Base-by-base conservation (phyloP, 35 echinoderm and acorn worm genomes). In the Eucidaris tribuloides region DNA sequence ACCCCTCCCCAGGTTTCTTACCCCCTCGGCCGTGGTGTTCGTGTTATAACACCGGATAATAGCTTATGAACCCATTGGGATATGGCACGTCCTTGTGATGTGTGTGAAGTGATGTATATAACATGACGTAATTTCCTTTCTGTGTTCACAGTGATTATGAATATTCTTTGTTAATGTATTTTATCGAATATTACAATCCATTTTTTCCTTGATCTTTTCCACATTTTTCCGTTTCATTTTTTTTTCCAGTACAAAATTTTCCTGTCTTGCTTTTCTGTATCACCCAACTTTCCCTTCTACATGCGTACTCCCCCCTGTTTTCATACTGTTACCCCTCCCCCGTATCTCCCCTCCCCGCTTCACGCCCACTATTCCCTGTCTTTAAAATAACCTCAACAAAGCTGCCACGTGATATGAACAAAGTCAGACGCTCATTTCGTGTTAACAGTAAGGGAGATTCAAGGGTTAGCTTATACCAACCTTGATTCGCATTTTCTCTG, bases 401-500 rank as follows among this genome's bases (percentile, higher is more conserved):
- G 89, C 71, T 92, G 89, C 83, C 83, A 86, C 45, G 30, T 46
- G 83, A 83, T 86, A 38, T 82, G 85, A 77, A 81, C 54, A 61
- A 66, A 60, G 6, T 33, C 65, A 28, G 49, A 36, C 9, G 76
- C 89, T 25, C 77, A 81, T 86, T 92, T 92, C 86, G 89, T 92
- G 82, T 92, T 92, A 80, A 81, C 84, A 68, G 41, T 59, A 92
- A 92, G 65, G 83, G 83, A n/a, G n/a, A n/a, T 20, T 85, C 83
- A 74, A 92, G 89, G 89, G 85, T 82, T n/a, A n/a, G 84, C 81
- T 66, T 65, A 81, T 35, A 74, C 46, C 41, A n/a, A n/a, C n/a
- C n/a, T n/a, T n/a, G n/a, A n/a, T n/a, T n/a, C n/a, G n/a, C n/a
- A n/a, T n/a, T n/a, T n/a, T n/a, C n/a, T n/a, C n/a, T n/a, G n/a